A percentile compares a stretch with the other conserved stretches of the same genome.
Conservation (phyloP, 37 sponge, comb jelly and placozoan species). For the Oopsacas minuta region DNA sequence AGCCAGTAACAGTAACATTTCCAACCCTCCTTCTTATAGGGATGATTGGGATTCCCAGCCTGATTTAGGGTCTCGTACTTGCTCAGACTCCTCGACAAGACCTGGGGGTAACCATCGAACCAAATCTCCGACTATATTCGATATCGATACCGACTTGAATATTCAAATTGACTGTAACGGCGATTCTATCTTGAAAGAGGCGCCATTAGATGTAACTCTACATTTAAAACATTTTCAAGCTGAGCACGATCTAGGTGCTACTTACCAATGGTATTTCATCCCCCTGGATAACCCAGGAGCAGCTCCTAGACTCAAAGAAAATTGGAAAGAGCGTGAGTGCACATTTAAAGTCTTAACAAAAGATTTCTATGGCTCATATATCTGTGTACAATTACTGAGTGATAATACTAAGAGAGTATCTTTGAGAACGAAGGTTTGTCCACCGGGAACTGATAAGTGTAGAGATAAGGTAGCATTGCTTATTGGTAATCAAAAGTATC, state of each 20-base stretch:
- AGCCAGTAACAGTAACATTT: neutral
- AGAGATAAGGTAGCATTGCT: conserved; percentile 88
- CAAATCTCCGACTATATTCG: neutral
- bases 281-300: neutral
- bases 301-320: neutral
- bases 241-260: neutral
- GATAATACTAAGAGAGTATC: neutral
- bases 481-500: conserved; percentile 84
- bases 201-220: neutral
- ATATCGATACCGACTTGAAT: neutral
- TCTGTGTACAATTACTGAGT: neutral
- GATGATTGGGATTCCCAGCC: neutral
- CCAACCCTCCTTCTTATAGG: neutral
- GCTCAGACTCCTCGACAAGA: neutral
- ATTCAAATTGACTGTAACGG: neutral
- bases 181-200: neutral
- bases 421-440: neutral
- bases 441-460: conserved; percentile 27
- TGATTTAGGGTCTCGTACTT: neutral
- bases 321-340: neutral
- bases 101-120: neutral
- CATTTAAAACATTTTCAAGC: neutral
- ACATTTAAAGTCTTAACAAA: neutral
- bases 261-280: conserved; percentile 15
- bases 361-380: neutral